Base-by-base conservation (phyloP, 2,113 vertebrate species). In the Sinocyclocheilus anophthalmus region DNA sequence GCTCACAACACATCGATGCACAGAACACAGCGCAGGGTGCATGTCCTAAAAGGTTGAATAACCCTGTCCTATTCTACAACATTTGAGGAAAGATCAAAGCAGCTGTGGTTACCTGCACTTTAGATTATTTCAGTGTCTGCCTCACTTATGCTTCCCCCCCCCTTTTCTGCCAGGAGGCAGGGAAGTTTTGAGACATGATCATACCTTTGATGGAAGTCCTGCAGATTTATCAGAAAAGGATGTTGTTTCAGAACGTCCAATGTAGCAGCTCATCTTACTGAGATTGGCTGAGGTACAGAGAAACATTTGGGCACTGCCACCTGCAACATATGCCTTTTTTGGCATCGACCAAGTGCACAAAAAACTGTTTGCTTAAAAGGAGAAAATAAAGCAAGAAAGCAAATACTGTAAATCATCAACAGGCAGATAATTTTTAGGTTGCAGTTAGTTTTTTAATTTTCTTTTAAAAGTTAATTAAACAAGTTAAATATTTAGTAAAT, bases 51-150 rank as follows among this genome's bases (percentile, higher is more conserved):
- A 37, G 37, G 37, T 5, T 37, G 37, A 37, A 37, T 37, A 37
- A 5, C 37, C 37, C 37, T 37, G 4, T 85, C 26, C 76, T 70
- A 69, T 76, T 78, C 50, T 85, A 70, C 76, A 70, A n/a, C 48
- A 24, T 80, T 39, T 85, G 76, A 80, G 76, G 61, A 55, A 80
- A 61, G 84, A 85, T 85, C 76, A 85, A 85, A 85, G 84, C 76
- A n/a, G 84, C 33, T 57, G 76, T 80, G 84, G 70, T 79, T 77
- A 70, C 76, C 84, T 85, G 84, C 53, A 42, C 77, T 85, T 85
- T 70, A 79, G 76, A 85, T 85, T 79, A 85, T 85, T 33, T 39
- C 63, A 45, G 16, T 80, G 76, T 80, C 76, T 80, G 50, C 48
- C 10, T 69, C 50, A 57, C 50, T 72, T 85, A 24, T 50, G 14